These are phyloP conservation scores for Larimichthys crocea DNA, from an alignment of 2,113 vertebrate species.

Conservation along the genomic window DNA sequence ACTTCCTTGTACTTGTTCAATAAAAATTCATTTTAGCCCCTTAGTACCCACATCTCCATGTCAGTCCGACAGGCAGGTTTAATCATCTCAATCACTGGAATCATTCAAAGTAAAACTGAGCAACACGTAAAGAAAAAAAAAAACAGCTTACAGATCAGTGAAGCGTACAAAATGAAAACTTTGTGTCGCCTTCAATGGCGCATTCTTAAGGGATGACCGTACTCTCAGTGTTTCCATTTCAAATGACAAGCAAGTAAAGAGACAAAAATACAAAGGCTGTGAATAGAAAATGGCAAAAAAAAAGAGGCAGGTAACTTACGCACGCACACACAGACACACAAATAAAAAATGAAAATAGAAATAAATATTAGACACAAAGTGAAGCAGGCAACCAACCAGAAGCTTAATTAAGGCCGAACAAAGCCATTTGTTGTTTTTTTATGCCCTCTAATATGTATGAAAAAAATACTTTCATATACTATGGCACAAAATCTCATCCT, in stretches of 20 bases:
- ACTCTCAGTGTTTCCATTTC: constrained; percentile 46
- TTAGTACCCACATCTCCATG: background rate
- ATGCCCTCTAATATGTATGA: constrained; percentile 54
- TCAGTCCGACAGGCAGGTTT: constrained; percentile 34
- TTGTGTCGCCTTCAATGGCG: constrained; percentile 48
- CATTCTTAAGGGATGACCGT: constrained; percentile 21
- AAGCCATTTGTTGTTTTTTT: constrained; percentile 41
- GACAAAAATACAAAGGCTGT: constrained; percentile 59
- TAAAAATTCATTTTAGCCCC: background rate
- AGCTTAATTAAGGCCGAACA: constrained; percentile 70
- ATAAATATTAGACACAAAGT: constrained; percentile 44
- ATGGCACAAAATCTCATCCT: constrained; percentile 84
- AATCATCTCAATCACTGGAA: background rate
- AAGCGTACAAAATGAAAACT: constrained; percentile 12
- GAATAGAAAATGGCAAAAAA: constrained; percentile 48
- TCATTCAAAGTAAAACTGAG: constrained; percentile 21
- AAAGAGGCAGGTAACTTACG: constrained; percentile 56
- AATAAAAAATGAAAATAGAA: background rate
- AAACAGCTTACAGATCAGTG: background rate
- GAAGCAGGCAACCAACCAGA: constrained; percentile 67
- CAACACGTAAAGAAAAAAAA: constrained; percentile 28
- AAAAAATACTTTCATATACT: constrained; percentile 79
- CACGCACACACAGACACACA: constrained; percentile 12
- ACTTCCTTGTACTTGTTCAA: constrained; percentile 35
- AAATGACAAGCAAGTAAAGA: constrained; percentile 44